Conservation (phyloP, 2,113 vertebrate species). For the Alexandromys fortis region DNA sequence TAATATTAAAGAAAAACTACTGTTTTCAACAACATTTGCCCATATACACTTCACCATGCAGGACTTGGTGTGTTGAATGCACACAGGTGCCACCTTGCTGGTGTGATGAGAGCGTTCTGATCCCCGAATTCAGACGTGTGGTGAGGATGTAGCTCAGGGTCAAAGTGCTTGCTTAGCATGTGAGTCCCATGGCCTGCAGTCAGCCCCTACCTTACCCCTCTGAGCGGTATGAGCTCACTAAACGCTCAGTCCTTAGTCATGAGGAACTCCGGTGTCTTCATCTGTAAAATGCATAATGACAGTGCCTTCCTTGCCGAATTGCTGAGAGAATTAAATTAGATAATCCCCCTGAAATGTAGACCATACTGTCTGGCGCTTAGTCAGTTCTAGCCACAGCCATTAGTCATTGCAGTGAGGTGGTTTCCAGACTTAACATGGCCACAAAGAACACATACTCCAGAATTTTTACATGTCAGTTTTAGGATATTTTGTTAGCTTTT, state of each 20-base stretch:
- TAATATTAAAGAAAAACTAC: slow-evolving; percentile 18
- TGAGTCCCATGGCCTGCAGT: background rate
- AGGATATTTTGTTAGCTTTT: slow-evolving; percentile 61
- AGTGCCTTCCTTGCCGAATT: background rate
- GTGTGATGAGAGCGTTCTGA: background rate
- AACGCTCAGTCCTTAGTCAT: background rate
- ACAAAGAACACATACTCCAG: background rate
- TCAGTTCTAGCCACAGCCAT: background rate
- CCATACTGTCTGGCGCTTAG: background rate
- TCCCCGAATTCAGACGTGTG: background rate
- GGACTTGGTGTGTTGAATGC: background rate
- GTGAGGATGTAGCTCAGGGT: background rate
- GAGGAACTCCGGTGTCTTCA: background rate
- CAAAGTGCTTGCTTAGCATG: background rate
- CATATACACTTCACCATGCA: background rate
- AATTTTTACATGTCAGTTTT: slow-evolving; percentile 62
- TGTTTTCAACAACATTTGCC: background rate
- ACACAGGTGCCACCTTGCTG: slow-evolving; percentile 9
- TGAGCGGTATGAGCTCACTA: background rate
- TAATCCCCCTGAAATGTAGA: background rate
- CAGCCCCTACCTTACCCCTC: background rate
- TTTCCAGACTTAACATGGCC: slow-evolving; percentile 40
- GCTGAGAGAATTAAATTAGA: slow-evolving; percentile 19
- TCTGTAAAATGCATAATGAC: slow-evolving; percentile 21
- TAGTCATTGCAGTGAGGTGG: background rate